Percentiles rank a stretch among this genome's conserved stretches.
phyloP scores from a whole-genome alignment of 2,113 vertebrate species.

The Myrmecophaga tridactyla region DNA sequence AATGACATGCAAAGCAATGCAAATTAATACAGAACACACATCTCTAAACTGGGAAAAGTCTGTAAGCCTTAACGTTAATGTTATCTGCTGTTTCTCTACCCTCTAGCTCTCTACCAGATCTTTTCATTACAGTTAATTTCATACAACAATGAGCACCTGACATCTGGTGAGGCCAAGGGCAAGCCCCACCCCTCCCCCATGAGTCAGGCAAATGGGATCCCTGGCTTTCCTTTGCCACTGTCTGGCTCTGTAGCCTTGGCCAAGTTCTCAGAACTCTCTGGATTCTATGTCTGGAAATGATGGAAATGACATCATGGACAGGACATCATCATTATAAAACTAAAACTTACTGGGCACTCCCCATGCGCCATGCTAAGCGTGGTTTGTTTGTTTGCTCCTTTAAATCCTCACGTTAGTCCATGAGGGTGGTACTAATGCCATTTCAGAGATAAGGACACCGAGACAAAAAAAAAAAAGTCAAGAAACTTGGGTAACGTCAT shows the following conservation, averaged over 20 bases:
- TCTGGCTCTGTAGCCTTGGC: neutral
- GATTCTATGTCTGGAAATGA: neutral
- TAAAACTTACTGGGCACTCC: neutral
- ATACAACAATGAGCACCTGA: neutral
- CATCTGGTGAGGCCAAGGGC: neutral
- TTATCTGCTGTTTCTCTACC: neutral
- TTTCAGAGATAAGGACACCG: neutral
- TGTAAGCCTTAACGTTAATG: neutral
- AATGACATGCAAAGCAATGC: slow-evolving; percentile 62
- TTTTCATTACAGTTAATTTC: neutral
- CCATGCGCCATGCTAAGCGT: neutral
- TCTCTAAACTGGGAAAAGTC: slow-evolving; percentile 20
- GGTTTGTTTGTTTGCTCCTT: neutral
- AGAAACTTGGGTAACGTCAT: neutral
- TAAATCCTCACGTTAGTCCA: neutral
- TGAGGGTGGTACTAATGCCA: neutral
- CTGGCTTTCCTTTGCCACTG: neutral
- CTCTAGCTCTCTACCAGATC: neutral
- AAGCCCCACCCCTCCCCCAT: neutral
- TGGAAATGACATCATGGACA: neutral
- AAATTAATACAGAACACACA: slow-evolving; percentile 53
- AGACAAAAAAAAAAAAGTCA: neutral
- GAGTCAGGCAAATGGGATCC: neutral
- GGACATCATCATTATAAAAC: neutral
- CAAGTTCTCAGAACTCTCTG: neutral